A percentile compares a stretch with the other conserved stretches of the same genome.
Evolutionary conservation across 2,113 vertebrate species (phyloP).

Genomic region (Delphinapterus leucas): DNA sequence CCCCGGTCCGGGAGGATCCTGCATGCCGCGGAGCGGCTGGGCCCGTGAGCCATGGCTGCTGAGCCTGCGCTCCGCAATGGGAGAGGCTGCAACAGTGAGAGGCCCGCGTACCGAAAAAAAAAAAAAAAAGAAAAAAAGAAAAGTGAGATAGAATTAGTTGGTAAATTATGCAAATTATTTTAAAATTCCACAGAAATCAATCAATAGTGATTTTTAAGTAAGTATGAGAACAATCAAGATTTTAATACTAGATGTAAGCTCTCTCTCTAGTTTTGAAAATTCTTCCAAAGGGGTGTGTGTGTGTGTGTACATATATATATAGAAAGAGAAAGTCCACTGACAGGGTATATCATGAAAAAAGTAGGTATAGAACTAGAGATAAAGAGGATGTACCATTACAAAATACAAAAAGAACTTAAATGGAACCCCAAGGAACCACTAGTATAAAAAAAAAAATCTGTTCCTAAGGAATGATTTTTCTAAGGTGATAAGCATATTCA

Average conservation of each 20-base stretch:
- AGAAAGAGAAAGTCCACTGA: neutral
- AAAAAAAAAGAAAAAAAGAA: neutral
- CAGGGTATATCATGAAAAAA: neutral
- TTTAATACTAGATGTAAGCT: slow-evolving; percentile 23
- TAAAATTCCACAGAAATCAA: neutral
- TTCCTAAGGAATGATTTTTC: neutral
- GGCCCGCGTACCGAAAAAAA: neutral
- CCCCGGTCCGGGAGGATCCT: no score
- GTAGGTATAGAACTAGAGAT: neutral
- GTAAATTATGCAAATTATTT: neutral
- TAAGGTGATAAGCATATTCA: slow-evolving; percentile 25
- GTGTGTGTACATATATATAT: no score
- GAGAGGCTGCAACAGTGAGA: no score
- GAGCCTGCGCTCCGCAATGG: no score
- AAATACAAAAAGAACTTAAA: slow-evolving; percentile 26
- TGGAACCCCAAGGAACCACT: neutral
- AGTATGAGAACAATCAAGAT: neutral
- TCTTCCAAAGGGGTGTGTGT: neutral
- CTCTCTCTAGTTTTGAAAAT: neutral
- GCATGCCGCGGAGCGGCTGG: no score
- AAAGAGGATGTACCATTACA: neutral
- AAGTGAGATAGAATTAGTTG: neutral
- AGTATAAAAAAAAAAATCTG: neutral
- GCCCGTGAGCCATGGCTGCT: no score
- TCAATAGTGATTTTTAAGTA: neutral